phyloP scores from a whole-genome alignment of 2,888 invertebrate genomes.

The Acronicta leporina region DNA sequence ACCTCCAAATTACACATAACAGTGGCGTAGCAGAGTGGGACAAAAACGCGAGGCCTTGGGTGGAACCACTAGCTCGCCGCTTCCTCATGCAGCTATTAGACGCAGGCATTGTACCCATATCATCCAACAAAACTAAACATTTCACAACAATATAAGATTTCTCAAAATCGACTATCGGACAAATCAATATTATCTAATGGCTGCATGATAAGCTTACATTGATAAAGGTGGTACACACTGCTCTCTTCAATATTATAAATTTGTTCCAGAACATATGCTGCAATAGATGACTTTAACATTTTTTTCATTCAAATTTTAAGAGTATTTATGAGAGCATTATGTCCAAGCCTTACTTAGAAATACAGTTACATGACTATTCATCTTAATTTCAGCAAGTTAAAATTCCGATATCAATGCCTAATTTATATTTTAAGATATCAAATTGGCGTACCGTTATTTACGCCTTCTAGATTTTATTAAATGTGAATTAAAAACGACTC shows the following conservation, averaged over 20 bases:
- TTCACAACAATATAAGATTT: slow-evolving; percentile 26
- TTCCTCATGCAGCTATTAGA: slow-evolving; percentile 75
- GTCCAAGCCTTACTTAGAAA: slow-evolving; percentile 37
- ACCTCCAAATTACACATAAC: slow-evolving; percentile 89
- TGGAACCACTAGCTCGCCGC: slow-evolving; percentile 62
- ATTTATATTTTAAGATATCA: slow-evolving; percentile 2
- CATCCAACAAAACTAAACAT: slow-evolving; percentile 37
- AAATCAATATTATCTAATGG: slow-evolving; percentile 56
- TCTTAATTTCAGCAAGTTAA: slow-evolving; percentile 45
- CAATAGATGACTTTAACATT: slow-evolving; percentile 27
- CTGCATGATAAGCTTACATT: slow-evolving; percentile 59
- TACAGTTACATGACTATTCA: slow-evolving; percentile 23
- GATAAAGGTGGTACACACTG: slow-evolving; percentile 58
- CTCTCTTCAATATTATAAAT: slow-evolving; percentile 44
- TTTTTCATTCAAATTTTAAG: slow-evolving; percentile 23
- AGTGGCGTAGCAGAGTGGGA: slow-evolving; percentile 80
- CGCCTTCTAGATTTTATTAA: slow-evolving; percentile 1
- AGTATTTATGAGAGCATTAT: slow-evolving; percentile 45
- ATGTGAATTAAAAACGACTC: slow-evolving; percentile 3
- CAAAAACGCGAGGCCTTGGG: slow-evolving; percentile 77
- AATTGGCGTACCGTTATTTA: neutral
- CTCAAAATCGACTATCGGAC: slow-evolving; percentile 33
- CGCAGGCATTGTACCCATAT: slow-evolving; percentile 32
- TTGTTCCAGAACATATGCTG: slow-evolving; percentile 24
- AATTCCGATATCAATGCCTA: neutral